A percentile compares a stretch with the other conserved stretches of the same genome.
These are phyloP conservation scores for Formica exsecta DNA, from an alignment of 1,140 invertebrate species.

Conservation along the genomic window DNA sequence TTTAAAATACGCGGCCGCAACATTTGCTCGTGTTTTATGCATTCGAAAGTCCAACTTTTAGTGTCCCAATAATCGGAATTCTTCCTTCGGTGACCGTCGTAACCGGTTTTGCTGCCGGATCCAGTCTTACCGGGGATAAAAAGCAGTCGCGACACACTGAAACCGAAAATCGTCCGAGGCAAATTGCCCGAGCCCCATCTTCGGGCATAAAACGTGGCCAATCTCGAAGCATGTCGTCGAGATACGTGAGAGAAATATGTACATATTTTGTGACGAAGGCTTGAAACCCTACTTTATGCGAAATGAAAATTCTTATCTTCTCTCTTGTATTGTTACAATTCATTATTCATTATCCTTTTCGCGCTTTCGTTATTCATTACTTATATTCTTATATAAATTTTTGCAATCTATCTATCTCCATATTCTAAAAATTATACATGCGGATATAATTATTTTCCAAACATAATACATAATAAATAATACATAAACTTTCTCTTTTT, in stretches of 20 bases:
- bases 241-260: conserved; percentile 19
- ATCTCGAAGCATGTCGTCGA: neutral
- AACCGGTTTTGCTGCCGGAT: neutral
- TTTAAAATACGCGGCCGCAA: neutral
- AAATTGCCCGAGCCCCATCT: conserved; percentile 8
- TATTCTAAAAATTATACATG: neutral
- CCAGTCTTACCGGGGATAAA: neutral
- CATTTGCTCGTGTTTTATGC: neutral
- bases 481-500: neutral
- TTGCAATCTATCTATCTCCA: neutral
- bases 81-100: neutral
- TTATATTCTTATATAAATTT: neutral
- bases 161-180: conserved; percentile 18
- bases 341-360: neutral
- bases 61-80: neutral
- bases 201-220: neutral
- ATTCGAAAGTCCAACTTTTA: neutral
- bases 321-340: neutral
- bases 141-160: neutral
- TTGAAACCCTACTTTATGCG: too few relatives aligned
- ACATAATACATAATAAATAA: neutral
- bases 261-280: neutral
- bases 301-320: too few relatives aligned
- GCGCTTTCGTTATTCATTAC: neutral
- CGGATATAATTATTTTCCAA: neutral